phyloP scores from a whole-genome alignment of 2,888 invertebrate species.

The Lepidochitona cinerea region DNA sequence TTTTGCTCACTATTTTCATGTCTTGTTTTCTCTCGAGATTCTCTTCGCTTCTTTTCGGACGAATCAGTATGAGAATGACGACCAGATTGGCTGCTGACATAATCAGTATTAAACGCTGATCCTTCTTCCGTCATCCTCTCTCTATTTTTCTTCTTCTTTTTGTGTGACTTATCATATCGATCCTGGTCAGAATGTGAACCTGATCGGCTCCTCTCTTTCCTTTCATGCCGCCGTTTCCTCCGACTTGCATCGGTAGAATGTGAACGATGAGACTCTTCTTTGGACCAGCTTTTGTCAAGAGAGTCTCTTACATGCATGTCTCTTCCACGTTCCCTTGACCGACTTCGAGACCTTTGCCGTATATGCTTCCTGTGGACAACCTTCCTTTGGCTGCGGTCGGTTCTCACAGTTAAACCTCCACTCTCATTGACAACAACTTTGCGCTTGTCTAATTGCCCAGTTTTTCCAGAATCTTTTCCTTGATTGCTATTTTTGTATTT shows the following conservation, averaged over 20 bases:
- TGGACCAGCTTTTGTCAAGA: neutral
- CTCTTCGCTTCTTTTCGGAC: neutral
- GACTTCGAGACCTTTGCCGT: neutral
- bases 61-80: neutral
- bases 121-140: neutral
- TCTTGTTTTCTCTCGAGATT: neutral
- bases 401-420: neutral
- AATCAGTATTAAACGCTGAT: too few species aligned
- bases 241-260: neutral
- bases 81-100: neutral
- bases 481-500: too few species aligned
- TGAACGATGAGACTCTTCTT: neutral
- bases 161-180: slow-evolving; percentile 24
- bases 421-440: neutral
- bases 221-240: neutral
- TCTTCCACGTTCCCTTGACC: neutral
- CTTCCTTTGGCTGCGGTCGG: neutral
- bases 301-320: neutral
- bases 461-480: too few species aligned
- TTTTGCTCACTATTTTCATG: neutral
- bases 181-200: slow-evolving; percentile 27
- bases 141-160: slow-evolving; percentile 29
- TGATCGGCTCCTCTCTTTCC: neutral
- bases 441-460: neutral
- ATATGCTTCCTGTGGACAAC: neutral